phyloP scores from a whole-genome alignment of 2,797 vertebrate genomes.

The Pipistrellus pipistrellus region DNA sequence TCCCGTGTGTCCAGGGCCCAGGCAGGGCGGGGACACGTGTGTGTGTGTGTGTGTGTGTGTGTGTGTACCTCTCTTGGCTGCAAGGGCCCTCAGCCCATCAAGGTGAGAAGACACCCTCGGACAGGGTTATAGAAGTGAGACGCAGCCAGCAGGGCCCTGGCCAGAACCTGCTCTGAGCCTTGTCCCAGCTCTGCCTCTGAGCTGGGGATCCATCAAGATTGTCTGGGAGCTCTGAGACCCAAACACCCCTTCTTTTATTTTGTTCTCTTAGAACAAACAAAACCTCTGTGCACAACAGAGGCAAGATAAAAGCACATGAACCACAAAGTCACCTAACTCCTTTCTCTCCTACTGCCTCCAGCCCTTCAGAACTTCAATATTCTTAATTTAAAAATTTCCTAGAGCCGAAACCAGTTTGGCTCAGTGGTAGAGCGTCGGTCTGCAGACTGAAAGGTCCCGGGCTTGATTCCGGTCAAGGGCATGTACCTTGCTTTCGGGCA shows the following conservation, averaged over 20 bases:
- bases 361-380: neutral
- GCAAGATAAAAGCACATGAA: fast-evolving
- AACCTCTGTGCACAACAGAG: neutral
- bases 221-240: neutral
- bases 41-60: too few relatives aligned
- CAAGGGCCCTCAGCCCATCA: neutral
- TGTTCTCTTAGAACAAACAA: neutral
- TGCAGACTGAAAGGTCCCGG: too few relatives aligned
- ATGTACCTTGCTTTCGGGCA: too few relatives aligned
- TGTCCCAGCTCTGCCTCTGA: fast-evolving
- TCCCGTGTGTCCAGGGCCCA: fast-evolving
- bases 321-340: fast-evolving
- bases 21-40: neutral
- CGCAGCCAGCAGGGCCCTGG: fast-evolving
- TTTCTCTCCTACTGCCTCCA: neutral
- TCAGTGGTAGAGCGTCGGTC: too few relatives aligned
- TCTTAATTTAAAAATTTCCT: neutral
- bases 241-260: neutral
- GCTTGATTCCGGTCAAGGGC: too few relatives aligned
- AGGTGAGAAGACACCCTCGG: neutral
- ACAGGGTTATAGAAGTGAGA: neutral
- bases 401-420: too few relatives aligned
- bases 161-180: neutral
- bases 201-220: too few relatives aligned
- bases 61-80: fast-evolving